Evolutionary conservation across 2,113 vertebrate species (phyloP).

Genomic region (Aplodontia rufa): DNA sequence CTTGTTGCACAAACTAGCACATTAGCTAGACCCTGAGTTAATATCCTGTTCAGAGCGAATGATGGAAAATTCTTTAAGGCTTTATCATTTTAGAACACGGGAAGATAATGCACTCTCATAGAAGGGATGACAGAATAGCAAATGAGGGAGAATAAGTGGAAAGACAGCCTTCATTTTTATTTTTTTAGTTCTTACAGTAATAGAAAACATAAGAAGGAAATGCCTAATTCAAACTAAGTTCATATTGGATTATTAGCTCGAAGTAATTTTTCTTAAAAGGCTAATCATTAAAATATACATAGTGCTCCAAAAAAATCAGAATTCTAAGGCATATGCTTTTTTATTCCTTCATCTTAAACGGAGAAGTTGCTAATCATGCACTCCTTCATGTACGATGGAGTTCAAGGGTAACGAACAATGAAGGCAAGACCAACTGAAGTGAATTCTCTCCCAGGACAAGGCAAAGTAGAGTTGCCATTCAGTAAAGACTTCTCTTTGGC

Average conservation of each 20-base stretch:
- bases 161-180: not conserved
- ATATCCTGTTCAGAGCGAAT: constrained; percentile 79
- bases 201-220: not conserved
- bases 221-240: not conserved
- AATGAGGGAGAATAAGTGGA: not conserved
- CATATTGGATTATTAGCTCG: not conserved
- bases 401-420: not conserved
- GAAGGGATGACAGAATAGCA: not conserved
- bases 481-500: not conserved
- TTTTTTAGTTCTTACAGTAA: constrained; percentile 5
- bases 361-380: not conserved
- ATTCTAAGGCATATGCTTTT: not conserved
- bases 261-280: constrained; percentile 18
- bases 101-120: not conserved
- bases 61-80: constrained; percentile 64
- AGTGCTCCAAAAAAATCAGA: not conserved
- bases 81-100: not conserved
- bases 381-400: not conserved
- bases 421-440: not conserved
- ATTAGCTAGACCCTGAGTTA: constrained; percentile 74
- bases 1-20: constrained; percentile 64
- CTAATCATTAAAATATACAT: not conserved
- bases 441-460: not conserved
- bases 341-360: constrained; percentile 2
- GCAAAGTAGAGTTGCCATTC: not conserved